Conservation (phyloP, 2,113 vertebrate genomes). For the Clarias magur region DNA sequence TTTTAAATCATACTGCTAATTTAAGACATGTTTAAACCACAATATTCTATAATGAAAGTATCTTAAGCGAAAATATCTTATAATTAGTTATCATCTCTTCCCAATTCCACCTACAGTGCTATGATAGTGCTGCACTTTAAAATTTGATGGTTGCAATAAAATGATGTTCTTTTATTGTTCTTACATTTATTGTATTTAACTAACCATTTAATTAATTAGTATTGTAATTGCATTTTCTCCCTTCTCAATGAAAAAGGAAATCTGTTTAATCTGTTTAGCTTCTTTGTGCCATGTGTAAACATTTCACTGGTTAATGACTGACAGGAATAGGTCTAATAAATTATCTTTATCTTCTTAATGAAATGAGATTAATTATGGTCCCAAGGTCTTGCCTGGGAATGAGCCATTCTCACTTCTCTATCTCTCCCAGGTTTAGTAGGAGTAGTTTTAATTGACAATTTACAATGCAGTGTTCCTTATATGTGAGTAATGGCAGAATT, state of each 20-base stretch:
- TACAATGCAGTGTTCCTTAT: background rate
- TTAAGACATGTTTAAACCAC: background rate
- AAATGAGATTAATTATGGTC: constrained; percentile 75
- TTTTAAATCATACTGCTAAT: background rate
- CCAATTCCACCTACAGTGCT: background rate
- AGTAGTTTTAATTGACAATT: background rate
- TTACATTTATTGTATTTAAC: background rate
- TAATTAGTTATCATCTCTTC: background rate
- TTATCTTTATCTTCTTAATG: constrained; percentile 73
- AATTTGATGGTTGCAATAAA: background rate
- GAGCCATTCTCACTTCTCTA: background rate
- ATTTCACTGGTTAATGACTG: constrained; percentile 69
- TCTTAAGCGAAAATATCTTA: background rate
- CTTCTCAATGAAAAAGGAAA: background rate
- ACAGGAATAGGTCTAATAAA: constrained; percentile 69
- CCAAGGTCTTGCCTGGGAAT: constrained; percentile 67
- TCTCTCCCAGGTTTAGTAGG: background rate
- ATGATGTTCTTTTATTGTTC: background rate
- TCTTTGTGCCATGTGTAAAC: constrained; percentile 37
- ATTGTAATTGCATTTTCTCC: background rate
- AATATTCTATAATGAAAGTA: background rate
- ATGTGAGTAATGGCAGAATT: background rate
- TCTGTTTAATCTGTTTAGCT: constrained; percentile 42
- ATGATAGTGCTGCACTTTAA: background rate
- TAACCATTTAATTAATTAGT: background rate